A percentile compares a stretch with the other conserved stretches of the same genome.
Conservation (phyloP, 2,888 invertebrate genomes). For the Thelaira solivaga region DNA sequence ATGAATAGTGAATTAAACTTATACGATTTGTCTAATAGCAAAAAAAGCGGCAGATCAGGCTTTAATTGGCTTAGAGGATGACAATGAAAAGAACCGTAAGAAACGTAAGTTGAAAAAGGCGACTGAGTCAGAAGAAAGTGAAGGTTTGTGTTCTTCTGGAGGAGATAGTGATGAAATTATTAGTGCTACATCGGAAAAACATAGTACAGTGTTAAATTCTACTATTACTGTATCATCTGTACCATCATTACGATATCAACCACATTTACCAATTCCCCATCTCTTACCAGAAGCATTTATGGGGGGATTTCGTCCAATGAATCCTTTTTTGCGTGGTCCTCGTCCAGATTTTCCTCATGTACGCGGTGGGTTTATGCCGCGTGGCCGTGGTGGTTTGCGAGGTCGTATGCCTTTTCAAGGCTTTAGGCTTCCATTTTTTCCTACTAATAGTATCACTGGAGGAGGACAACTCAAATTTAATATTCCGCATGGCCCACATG, state of each 20-base stretch:
- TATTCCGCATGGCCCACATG: slow-evolving; percentile 41
- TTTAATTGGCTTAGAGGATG: slow-evolving; percentile 31
- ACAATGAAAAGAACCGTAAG: slow-evolving; percentile 9
- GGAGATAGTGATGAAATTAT: slow-evolving; percentile 2
- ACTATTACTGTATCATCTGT: slow-evolving; percentile 25
- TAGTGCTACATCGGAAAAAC: slow-evolving; percentile 27
- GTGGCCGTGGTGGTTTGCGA: slow-evolving; percentile 67
- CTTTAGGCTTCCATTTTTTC: slow-evolving; percentile 67
- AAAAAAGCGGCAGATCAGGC: slow-evolving; percentile 53
- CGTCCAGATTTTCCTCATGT: slow-evolving; percentile 67
- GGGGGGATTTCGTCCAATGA: slow-evolving; percentile 65
- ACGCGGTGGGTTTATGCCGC: slow-evolving; percentile 67
- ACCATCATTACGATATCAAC: slow-evolving; percentile 39
- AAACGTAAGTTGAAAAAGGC: slow-evolving; percentile 3
- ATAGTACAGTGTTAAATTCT: slow-evolving; percentile 37
- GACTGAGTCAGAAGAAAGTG: slow-evolving; percentile 47
- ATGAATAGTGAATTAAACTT: too few relatives aligned
- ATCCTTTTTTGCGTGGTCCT: slow-evolving; percentile 65
- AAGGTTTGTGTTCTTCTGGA: slow-evolving; percentile 55
- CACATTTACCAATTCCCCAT: slow-evolving; percentile 54
- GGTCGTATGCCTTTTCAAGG: slow-evolving; percentile 62
- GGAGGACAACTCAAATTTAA: slow-evolving; percentile 61
- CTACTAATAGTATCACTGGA: slow-evolving; percentile 25
- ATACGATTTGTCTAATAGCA: too few relatives aligned
- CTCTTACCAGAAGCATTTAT: slow-evolving; percentile 61